Base-by-base conservation (phyloP, 2,888 invertebrate species). In the Sesia apiformis region DNA sequence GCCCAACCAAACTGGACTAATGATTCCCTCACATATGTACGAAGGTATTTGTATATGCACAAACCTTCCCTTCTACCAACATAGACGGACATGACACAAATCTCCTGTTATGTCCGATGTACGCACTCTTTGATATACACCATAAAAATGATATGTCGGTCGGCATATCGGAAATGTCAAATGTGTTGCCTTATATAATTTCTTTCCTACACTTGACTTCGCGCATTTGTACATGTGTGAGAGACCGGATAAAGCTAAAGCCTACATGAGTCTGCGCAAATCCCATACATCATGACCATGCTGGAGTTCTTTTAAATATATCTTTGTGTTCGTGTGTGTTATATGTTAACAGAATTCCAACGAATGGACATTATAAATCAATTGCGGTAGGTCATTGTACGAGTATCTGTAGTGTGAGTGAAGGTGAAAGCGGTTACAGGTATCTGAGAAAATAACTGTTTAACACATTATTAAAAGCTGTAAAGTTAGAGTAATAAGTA, bases 191-290 rank as follows among this genome's bases (percentile, higher is more conserved):
- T 23, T 23, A 23, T 23, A 23, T 23, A 23, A 23, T 23, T 23
- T 23, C 1, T 23, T 23, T 23, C 23, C 23, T 23, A 23, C 23
- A 23, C 23, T 23, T 23, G 23, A 23, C 23, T 1, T 23, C 23
- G 23, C 23, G 23, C 23, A 23, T 23, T 23, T 23, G 23, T 23
- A 23, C 23, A 23, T 23, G 23, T 23, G 23, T 23, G 23, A 23
- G 23, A 23, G 23, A 23, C 23, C 23, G 23, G 23, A 23, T 23
- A 23, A 23, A 23, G 74, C 80, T 82, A 85, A 83, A 83, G 83
- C 78, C 84, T 84, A 87, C 85, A 89, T 87, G 87, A 89, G 87
- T 81, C 77, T 85, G 86, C 87, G 87, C 86, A 86, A 83, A 83
- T 77, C 80, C 77, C 78, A 78, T 74, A 72, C 72, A 78, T 77